Base-by-base conservation (phyloP, 2,797 vertebrate species). In the Helostoma temminkii region DNA sequence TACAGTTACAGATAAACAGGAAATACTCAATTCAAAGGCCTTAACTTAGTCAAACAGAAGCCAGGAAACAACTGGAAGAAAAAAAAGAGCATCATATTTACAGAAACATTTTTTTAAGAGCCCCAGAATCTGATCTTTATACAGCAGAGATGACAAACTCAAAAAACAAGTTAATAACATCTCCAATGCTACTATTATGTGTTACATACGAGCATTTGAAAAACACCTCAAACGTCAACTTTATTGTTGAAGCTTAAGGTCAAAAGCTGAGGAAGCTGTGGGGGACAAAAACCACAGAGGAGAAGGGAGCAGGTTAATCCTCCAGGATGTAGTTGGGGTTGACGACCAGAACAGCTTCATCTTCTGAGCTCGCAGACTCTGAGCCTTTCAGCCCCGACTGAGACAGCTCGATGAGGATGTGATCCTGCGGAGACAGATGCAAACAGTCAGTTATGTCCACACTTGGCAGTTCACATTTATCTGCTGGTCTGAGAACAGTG, bases 241-340 rank as follows among this genome's bases (percentile, higher is more conserved):
- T 70, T 15, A 48, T 50, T 30, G 36, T 16, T 48, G 43, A 46
- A 18, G 34, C 48, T 36, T 25, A 36, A 50, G 9, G 43, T 59
- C 16, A 52, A 19, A 46, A 64, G 48, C 11, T 0, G 1, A 14
- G 26, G 15, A 56, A 37, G 45, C 21, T 18, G 30, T 3, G 21
- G 21, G 24, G 22, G 16, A 30, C 48, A 30, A 18, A n/a, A 22
- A 61, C 39, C 26, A 25, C 19, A 14, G 4, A 1, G 9, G 14
- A 25, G 5, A 10, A 22, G 1, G 16, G 21, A 32, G 16, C 3
- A 12, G 21, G 60, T 92, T 90, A 99, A 81, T 98, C 97, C 66
- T 99, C 97, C 72, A 99, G 93, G 30, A 90, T 88, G 85, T 98
- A 99, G 92, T 99, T 99, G 37, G 98, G 98, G 83, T 99, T 99